Evolutionary conservation across 2,113 vertebrate genomes (phyloP), one percentile per base, ranked within the genome.

Genomic region (Ceyx melanurus): DNA sequence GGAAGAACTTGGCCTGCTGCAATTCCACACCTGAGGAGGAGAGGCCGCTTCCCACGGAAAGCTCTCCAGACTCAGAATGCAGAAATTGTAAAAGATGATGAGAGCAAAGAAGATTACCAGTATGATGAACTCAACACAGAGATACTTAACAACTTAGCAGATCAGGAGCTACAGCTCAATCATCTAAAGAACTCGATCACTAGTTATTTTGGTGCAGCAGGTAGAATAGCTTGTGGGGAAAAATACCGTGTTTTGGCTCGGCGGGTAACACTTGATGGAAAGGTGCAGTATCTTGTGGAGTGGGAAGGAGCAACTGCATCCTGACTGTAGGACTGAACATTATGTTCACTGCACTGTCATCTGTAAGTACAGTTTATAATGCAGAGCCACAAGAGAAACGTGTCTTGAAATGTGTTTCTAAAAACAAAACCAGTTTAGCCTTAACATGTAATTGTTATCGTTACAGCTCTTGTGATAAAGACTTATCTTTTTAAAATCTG

Each of bases 281-380:
- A 99, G 97, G 99, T 99, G 97, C 98, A 99, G 99, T 99, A 99
- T 95, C 98, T 99, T 94, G 98, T 99, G 96, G 99, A 99, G 92
- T 99, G 99, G 99, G 99, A 99, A 97, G 99, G 99, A 94, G 99
- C 99, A 88, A 99, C 99, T 89, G 99, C 99, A 57, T 99, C 99
- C 77, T 99, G 99, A 98, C 97, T 97, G 81, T 95, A 93, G 96
- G 94, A 95, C 97, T 97, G 97, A 97, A 97, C 95, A 93, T 97
- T 97, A 96, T 97, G 96, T 96, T 96, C 97, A 96, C 97, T 98
- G 97, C 97, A 97, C 97, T 98, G 97, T 93, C 95, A 65, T 95
- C 96, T 96, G 92, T 97, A 97, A 97, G 96, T 97, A 96, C 95
- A 97, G 94, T 40, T 97, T 91, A 54, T 96, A 95, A 94, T 75